Conservation (phyloP, 2,113 vertebrate species). For the Edolisoma coerulescens region DNA sequence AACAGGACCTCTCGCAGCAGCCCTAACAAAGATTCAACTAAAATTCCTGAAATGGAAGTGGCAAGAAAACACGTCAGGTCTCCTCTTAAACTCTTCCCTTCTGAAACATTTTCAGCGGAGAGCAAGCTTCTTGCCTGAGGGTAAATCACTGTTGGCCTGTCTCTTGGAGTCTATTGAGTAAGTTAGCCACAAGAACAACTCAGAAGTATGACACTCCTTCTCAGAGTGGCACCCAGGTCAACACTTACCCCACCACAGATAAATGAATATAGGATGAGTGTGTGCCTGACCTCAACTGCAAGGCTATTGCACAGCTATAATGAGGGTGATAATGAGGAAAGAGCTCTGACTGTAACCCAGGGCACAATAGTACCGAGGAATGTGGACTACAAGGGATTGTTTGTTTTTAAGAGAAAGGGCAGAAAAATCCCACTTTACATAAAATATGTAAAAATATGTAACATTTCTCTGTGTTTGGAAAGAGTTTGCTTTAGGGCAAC, state of each 20-base stretch:
- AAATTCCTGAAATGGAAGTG: background rate
- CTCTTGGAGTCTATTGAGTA: background rate
- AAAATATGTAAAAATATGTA: background rate
- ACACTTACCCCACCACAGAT: background rate
- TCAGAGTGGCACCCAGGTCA: background rate
- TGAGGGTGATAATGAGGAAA: background rate
- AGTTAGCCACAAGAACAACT: background rate
- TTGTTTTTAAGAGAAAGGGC: background rate
- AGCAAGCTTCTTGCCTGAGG: background rate
- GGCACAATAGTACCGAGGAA: background rate
- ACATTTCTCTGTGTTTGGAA: background rate
- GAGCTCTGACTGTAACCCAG: background rate
- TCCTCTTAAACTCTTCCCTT: background rate
- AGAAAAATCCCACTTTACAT: background rate
- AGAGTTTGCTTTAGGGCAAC: background rate
- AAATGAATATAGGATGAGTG: background rate
- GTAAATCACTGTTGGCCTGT: background rate
- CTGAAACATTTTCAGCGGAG: background rate
- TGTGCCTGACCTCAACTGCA: background rate
- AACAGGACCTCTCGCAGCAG: background rate
- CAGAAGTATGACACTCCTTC: background rate
- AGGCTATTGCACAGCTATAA: background rate
- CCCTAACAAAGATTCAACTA: background rate
- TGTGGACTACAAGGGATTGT: background rate
- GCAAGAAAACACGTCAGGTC: background rate